Evolutionary conservation across 2,797 vertebrate species (phyloP), one percentile per base, ranked within the genome.

Genomic region (Bradypodion ventrale): DNA sequence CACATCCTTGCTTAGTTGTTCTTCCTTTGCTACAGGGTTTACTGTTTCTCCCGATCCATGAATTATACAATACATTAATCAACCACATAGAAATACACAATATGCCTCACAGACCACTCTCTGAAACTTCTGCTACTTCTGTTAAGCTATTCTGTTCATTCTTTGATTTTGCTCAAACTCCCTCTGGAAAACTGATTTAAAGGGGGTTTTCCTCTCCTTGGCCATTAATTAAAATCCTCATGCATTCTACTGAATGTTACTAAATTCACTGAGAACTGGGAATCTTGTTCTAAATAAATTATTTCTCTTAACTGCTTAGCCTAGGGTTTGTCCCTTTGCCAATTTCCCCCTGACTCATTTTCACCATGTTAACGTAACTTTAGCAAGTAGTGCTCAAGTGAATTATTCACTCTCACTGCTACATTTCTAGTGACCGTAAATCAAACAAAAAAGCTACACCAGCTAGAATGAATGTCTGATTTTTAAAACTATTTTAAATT

Each of bases 271-370:
- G 44, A 12, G 23, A n/a, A 40, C 25, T 62, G 27, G 19, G 44
- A 78, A 78, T 27, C 4, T 46, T 72, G 75, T 78, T 44, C 69
- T 78, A 32, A 78, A 73, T 78, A 65, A 4, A 78, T 78, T 84
- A 37, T 72, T 78, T 70, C 42, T 56, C 15, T n/a, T 75, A 75
- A 40, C 21, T 15, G 19, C 27, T 73, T 65, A 56, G 32, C 10
- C 37, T 23, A 73, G 83, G 59, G 23, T 46, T 78, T n/a, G 27
- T 27, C 21, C 66, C 46, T 65, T 42, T 66, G 21, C 8, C 8
- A 2, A 83, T n/a, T 46, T 15, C 15, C 2, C 46, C 74, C 46
- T 21, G 72, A 42, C 12, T 62, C 25, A 10, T 8, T 63, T 62
- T 46, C 42, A 32, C 12, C 15, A 52, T 42, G 27, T 69, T 60